Evolutionary conservation across 23 tunicate species (phyloP).

Genomic region (Halocynthia aurantium): DNA sequence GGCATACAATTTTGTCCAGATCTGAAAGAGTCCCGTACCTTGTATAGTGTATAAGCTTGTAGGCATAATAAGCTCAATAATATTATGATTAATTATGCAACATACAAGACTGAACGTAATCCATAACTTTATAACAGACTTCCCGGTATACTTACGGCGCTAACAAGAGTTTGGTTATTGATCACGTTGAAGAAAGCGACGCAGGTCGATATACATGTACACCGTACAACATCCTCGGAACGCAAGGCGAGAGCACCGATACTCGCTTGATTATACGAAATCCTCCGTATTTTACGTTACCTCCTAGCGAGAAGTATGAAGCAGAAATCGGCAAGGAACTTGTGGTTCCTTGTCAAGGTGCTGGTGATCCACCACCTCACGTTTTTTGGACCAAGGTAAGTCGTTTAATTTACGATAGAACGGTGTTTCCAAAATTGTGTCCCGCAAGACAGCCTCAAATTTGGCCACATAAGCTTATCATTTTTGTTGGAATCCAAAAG

Average conservation of each 20-base stretch:
- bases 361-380: slow-evolving; percentile 63
- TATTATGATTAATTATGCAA: too few species aligned
- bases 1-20: too few species aligned
- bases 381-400: slow-evolving; percentile 65
- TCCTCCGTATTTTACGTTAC: slow-evolving; percentile 49
- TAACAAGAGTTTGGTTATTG: slow-evolving; percentile 26
- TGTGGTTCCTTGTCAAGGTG: slow-evolving; percentile 33
- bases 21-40: too few species aligned
- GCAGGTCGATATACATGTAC: slow-evolving; percentile 67
- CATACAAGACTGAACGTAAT: too few species aligned
- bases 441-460: neutral
- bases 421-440: neutral
- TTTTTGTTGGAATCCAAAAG: too few species aligned
- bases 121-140: too few species aligned
- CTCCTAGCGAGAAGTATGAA: slow-evolving; percentile 31
- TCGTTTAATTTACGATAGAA: neutral
- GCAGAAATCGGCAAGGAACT: slow-evolving; percentile 47
- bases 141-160: slow-evolving; percentile 8
- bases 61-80: too few species aligned
- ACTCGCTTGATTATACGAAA: slow-evolving; percentile 28
- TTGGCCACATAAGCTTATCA: too few species aligned
- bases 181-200: slow-evolving; percentile 25
- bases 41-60: too few species aligned
- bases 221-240: slow-evolving; percentile 87
- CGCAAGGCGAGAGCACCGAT: slow-evolving; percentile 42